Base-by-base conservation (phyloP, 2,888 invertebrate species). In the Kuschelorhynchus macadamiae region DNA sequence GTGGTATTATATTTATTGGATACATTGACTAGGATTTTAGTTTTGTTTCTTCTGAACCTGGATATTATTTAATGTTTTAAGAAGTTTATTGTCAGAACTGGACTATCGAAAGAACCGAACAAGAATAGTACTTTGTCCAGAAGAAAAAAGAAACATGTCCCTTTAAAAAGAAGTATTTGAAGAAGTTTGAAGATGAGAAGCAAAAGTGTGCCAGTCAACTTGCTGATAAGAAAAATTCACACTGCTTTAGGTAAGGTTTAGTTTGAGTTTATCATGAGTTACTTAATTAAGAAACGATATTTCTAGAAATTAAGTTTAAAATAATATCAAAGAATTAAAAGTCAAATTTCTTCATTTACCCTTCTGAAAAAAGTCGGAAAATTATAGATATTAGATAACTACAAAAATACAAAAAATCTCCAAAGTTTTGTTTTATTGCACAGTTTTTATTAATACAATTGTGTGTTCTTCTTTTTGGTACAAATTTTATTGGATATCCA, bases 181-280 rank as follows among this genome's bases (percentile, higher is more conserved):
- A 55, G 32, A 33, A 5, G 47, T 25, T n/a, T n/a, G 36, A 68
- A 56, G 47, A 77, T 77, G 77, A 73, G 77, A 64, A 77, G 76
- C 73, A 77, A 77, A 69, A 77, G 77, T 74, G 77, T 77, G 32
- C 77, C 77, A 17, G 77, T 77, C 64, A 77, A 76, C 70, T 73
- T 76, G 71, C 72, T 77, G 71, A 76, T 76, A 32, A 71, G 77
- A 64, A 77, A 77, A 71, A 77, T 77, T 44, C 76, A 77, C 66
- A 76, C 77, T 33, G 72, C 75, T 60, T 65, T 76, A 65, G 77
- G 77, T 77, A 72, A 71, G 4, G 39, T 39, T 39, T 8, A n/a
- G n/a, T n/a, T n/a, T n/a, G n/a, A n/a, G n/a, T n/a, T n/a, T n/a
- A n/a, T n/a, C n/a, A n/a, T n/a, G n/a, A n/a, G n/a, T n/a, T n/a